phyloP scores from a whole-genome alignment of 2,113 vertebrate genomes.

The Bubalus kerabau region DNA sequence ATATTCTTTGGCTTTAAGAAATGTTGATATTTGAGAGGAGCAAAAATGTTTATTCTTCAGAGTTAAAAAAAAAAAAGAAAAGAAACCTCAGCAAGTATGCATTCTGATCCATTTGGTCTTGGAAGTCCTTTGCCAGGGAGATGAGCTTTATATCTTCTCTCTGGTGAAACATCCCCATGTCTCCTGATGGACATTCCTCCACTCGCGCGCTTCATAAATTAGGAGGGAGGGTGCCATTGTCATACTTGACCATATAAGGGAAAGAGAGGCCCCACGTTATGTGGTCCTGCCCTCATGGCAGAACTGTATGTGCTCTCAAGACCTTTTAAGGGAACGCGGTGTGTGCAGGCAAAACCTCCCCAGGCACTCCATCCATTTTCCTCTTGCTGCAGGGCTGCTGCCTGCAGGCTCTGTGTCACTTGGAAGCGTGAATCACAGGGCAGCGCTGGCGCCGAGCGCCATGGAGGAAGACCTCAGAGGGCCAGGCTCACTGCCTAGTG shows the following conservation, averaged over 20 bases:
- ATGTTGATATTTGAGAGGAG: slow-evolving; percentile 14
- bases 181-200: slow-evolving; percentile 66
- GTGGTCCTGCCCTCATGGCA: slow-evolving; percentile 66
- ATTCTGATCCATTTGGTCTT: slow-evolving; percentile 15
- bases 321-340: slow-evolving; percentile 81
- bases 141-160: slow-evolving; percentile 46
- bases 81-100: not conserved
- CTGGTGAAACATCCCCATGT: slow-evolving; percentile 24
- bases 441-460: not conserved
- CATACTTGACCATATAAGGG: slow-evolving; percentile 81
- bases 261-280: slow-evolving; percentile 45
- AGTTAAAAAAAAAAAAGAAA: not conserved
- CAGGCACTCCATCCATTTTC: slow-evolving; percentile 71
- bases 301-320: slow-evolving; percentile 57
- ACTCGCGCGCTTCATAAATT: slow-evolving; percentile 75
- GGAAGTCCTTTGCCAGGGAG: slow-evolving; percentile 5
- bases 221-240: slow-evolving; percentile 63
- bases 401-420: slow-evolving; percentile 46
- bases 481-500: not conserved
- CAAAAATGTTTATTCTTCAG: slow-evolving; percentile 50
- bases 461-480: not conserved
- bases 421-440: slow-evolving; percentile 31
- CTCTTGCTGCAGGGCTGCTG: slow-evolving; percentile 39
- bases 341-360: slow-evolving; percentile 66
- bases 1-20: slow-evolving; percentile 29